A percentile compares a stretch with the other conserved stretches of the same genome.
Conservation (phyloP, 2,797 vertebrate genomes). For the Coregonus sp. region DNA sequence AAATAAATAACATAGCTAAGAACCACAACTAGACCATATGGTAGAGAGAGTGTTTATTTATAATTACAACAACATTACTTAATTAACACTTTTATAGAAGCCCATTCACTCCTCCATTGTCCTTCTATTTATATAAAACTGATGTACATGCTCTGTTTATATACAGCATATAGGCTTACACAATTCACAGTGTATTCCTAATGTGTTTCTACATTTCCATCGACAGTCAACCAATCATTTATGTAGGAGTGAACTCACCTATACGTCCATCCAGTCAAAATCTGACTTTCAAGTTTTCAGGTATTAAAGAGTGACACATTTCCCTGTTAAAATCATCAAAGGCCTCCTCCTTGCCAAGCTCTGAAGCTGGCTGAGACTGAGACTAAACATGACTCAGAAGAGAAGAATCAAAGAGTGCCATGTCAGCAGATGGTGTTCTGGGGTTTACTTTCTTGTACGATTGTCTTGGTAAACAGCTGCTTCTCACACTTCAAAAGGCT, state of each 20-base stretch:
- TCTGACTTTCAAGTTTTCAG: conserved; percentile 27
- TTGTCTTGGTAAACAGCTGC: conserved; percentile 63
- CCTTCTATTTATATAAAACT: conserved; percentile 22
- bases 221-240: neutral
- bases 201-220: neutral
- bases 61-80: too few relatives aligned
- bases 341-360: conserved; percentile 20
- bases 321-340: conserved; percentile 52
- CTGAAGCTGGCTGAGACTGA: conserved; percentile 41
- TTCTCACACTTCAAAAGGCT: conserved; percentile 57
- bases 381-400: conserved; percentile 43
- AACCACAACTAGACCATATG: too few relatives aligned
- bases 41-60: too few relatives aligned
- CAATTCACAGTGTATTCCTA: neutral
- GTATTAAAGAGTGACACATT: conserved; percentile 1
- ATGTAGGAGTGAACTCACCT: neutral
- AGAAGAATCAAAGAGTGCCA: conserved; percentile 59
- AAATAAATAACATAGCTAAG: too few relatives aligned
- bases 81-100: too few relatives aligned
- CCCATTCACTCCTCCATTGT: too few relatives aligned
- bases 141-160: too few relatives aligned
- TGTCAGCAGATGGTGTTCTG: conserved; percentile 38
- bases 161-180: neutral
- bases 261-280: neutral
- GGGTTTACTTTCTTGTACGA: conserved; percentile 55